Conservation (phyloP, 2,797 vertebrate genomes). For the Siniperca obscura region DNA sequence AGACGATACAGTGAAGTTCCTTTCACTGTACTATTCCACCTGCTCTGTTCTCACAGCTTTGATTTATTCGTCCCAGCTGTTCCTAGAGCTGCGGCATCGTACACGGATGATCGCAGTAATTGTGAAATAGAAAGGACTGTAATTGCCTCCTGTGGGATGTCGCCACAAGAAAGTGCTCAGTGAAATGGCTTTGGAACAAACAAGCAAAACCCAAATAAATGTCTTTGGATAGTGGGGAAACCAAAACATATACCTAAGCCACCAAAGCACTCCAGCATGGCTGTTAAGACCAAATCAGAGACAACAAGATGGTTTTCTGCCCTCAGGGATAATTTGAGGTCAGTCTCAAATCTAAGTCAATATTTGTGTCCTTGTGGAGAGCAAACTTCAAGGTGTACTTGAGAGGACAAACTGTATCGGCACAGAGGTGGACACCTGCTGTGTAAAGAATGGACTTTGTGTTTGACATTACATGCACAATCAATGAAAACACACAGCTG, state of each 20-base stretch:
- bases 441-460: slow-evolving; percentile 32
- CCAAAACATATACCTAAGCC: slow-evolving; percentile 35
- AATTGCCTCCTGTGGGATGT: slow-evolving; percentile 73
- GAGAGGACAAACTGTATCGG: slow-evolving; percentile 11
- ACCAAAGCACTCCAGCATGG: slow-evolving; percentile 23
- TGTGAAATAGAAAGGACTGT: slow-evolving; percentile 67
- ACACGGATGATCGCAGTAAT: slow-evolving; percentile 69
- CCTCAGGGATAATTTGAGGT: slow-evolving; percentile 3
- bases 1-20: slow-evolving; percentile 26
- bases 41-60: slow-evolving; percentile 63
- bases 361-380: slow-evolving; percentile 23
- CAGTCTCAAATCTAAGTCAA: slow-evolving; percentile 23
- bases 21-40: slow-evolving; percentile 51
- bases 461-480: slow-evolving; percentile 26
- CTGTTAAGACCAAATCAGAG: slow-evolving; percentile 25
- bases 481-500: slow-evolving; percentile 44
- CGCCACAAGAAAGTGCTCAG: slow-evolving; percentile 51
- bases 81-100: slow-evolving; percentile 50
- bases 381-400: slow-evolving; percentile 8
- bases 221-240: slow-evolving; percentile 26
- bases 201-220: slow-evolving; percentile 53
- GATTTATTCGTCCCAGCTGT: slow-evolving; percentile 77
- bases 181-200: slow-evolving; percentile 54
- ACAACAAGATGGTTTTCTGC: slow-evolving; percentile 11
- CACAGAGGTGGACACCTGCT: slow-evolving; percentile 23